A percentile compares a stretch with the other conserved stretches of the same genome.
Conservation (phyloP, 2,888 invertebrate species). For the Acanthosepion lycidas region DNA sequence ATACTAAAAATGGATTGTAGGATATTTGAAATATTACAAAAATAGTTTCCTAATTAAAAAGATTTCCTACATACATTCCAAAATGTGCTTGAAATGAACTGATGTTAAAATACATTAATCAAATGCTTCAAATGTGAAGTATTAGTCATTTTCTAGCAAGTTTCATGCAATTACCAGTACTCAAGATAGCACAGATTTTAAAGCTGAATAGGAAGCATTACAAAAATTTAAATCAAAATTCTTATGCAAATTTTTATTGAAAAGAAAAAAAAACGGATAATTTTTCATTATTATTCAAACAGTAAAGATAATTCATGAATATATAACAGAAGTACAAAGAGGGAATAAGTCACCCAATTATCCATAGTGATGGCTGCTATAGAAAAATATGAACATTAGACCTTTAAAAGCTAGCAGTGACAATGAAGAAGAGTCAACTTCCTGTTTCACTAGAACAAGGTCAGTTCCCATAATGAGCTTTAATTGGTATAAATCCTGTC, state of each 20-base stretch:
- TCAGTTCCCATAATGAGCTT: not conserved
- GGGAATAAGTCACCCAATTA: not conserved
- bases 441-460: conserved; percentile 10
- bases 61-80: too few species aligned
- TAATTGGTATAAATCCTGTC: not conserved
- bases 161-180: too few species aligned
- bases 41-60: too few species aligned
- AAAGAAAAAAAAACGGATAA: not conserved
- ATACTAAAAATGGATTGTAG: too few species aligned
- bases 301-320: not conserved
- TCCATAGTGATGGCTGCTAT: not conserved
- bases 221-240: too few species aligned
- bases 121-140: too few species aligned
- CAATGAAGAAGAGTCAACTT: not conserved
- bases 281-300: too few species aligned
- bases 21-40: too few species aligned
- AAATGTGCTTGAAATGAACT: too few species aligned
- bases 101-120: too few species aligned
- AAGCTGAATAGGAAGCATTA: not conserved
- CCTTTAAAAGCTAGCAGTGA: not conserved
- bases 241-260: not conserved
- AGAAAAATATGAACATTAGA: not conserved
- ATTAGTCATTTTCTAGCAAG: too few species aligned
- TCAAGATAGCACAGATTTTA: not conserved
- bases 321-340: not conserved